phyloP scores from a whole-genome alignment of 2,888 invertebrate species.

The Prionchulus punctatus region DNA sequence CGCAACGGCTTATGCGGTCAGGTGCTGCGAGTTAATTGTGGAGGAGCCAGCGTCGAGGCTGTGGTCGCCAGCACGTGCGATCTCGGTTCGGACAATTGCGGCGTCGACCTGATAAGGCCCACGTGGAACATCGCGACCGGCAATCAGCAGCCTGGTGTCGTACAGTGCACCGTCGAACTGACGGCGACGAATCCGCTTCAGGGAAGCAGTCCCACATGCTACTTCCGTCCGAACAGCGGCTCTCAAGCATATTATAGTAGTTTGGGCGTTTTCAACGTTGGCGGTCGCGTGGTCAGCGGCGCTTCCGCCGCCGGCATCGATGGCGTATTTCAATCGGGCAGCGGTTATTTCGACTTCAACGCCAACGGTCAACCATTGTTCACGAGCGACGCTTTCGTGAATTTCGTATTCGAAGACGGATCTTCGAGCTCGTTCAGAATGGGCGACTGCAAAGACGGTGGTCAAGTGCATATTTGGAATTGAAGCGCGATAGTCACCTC shows the following conservation, averaged over 20 bases:
- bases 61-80: neutral
- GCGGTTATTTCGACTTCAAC: neutral
- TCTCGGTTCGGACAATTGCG: neutral
- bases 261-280: neutral
- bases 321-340: neutral
- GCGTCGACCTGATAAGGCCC: neutral
- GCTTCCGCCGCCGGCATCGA: neutral
- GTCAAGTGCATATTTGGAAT: neutral
- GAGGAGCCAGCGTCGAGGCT: neutral
- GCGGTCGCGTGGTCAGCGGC: neutral
- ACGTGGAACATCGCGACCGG: neutral
- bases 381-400: neutral
- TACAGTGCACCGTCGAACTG: neutral
- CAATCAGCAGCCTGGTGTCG: neutral
- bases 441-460: neutral
- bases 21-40: neutral
- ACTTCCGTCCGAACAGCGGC: neutral
- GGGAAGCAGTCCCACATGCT: neutral
- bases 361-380: neutral
- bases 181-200: neutral
- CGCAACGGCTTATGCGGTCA: neutral
- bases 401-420: neutral
- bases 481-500: no score
- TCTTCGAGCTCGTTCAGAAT: neutral
- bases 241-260: neutral